A percentile compares a stretch with the other conserved stretches of the same genome.
Evolutionary conservation across 2,113 vertebrate genomes (phyloP).

Genomic region (Mesoclemmys tuberculata): DNA sequence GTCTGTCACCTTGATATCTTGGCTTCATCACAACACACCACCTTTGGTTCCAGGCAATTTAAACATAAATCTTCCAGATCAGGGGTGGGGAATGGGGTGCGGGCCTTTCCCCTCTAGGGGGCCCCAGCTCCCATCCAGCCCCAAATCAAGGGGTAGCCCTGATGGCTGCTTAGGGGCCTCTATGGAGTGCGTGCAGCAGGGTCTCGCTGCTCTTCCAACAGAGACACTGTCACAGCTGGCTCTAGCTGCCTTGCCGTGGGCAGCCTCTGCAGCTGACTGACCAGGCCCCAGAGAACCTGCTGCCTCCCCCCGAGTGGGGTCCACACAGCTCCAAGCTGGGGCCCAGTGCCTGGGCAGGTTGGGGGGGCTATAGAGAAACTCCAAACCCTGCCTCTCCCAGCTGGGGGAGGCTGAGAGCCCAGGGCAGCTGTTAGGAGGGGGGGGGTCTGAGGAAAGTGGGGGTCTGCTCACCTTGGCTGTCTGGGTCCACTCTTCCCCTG

Average conservation of each 20-base stretch:
- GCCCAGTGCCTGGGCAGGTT: not conserved
- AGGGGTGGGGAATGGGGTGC: not conserved
- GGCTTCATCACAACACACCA: not conserved
- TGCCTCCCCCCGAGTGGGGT: not conserved
- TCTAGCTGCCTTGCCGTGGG: not conserved
- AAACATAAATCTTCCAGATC: no score
- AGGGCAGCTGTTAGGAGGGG: not conserved
- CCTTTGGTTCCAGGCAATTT: not conserved
- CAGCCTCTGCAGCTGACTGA: not conserved
- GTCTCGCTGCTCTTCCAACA: not conserved
- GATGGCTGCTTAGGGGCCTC: not conserved
- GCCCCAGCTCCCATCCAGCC: no score
- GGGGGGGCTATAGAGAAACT: not conserved
- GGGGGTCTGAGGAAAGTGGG: not conserved
- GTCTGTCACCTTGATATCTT: not conserved
- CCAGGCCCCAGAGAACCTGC: not conserved
- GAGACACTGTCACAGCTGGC: not conserved
- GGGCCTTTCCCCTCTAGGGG: not conserved
- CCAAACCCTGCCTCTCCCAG: not conserved
- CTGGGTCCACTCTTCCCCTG: slow-evolving; percentile 38
- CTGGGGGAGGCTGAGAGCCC: not conserved
- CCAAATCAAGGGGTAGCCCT: no score
- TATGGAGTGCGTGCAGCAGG: not conserved
- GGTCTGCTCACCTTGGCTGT: slow-evolving; percentile 71
- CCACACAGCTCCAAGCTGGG: not conserved